phyloP scores from a whole-genome alignment of 2,888 invertebrate species.

The Drosophila kokeensis region DNA sequence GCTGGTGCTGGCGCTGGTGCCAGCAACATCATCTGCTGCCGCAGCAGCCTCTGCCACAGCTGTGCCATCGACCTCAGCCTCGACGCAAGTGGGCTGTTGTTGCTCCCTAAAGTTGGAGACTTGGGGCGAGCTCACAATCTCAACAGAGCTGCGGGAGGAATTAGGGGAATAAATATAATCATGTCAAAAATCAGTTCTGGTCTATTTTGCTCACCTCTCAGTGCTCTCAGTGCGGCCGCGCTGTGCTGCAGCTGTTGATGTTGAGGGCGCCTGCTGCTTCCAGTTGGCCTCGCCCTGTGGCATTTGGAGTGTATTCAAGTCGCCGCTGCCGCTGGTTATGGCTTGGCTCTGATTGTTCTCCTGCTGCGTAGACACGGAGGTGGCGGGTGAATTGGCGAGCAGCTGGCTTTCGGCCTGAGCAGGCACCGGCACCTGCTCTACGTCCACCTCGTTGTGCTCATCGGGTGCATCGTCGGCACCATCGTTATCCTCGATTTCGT shows the following conservation, averaged over 20 bases:
- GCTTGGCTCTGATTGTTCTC: slow-evolving; percentile 88
- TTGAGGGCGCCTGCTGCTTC: slow-evolving; percentile 82
- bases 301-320: slow-evolving; percentile 84
- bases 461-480: slow-evolving; percentile 84
- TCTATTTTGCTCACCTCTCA: slow-evolving; percentile 68
- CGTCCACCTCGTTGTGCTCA: slow-evolving; percentile 87
- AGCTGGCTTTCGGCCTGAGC: slow-evolving; percentile 80
- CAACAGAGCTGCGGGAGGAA: slow-evolving; percentile 88
- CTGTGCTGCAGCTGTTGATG: slow-evolving; percentile 74
- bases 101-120: slow-evolving; percentile 88
- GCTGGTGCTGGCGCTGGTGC: slow-evolving; percentile 55
- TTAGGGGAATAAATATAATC: background rate
- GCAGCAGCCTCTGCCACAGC: slow-evolving; percentile 74
- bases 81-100: slow-evolving; percentile 78
- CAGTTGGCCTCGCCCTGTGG: slow-evolving; percentile 74
- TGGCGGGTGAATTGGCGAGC: slow-evolving; percentile 54
- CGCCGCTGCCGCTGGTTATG: slow-evolving; percentile 92
- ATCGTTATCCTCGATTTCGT: slow-evolving; percentile 87
- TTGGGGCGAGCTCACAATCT: slow-evolving; percentile 94
- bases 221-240: slow-evolving; percentile 76
- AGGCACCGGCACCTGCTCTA: slow-evolving; percentile 88
- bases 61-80: slow-evolving; percentile 57
- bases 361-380: slow-evolving; percentile 78
- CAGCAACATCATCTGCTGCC: slow-evolving; percentile 54
- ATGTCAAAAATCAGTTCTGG: background rate